phyloP scores from a whole-genome alignment of 2,113 vertebrate genomes.

The Anolis sagrei region DNA sequence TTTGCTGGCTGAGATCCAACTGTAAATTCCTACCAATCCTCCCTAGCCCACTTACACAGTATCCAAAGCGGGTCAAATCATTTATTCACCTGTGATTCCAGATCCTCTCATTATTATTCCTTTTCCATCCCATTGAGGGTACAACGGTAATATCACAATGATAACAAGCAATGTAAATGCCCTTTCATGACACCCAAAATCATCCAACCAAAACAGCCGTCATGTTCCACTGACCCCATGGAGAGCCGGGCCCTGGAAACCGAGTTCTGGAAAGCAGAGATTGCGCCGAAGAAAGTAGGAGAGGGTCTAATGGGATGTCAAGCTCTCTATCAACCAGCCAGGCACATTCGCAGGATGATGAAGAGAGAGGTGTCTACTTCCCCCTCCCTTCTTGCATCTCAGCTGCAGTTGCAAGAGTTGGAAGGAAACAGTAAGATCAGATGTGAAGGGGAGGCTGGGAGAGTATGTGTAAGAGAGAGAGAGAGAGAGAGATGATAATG shows the following conservation, averaged over 20 bases:
- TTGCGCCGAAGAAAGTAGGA: background rate
- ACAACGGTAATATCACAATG: too few species aligned
- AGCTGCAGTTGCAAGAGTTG: background rate
- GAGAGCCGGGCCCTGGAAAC: background rate
- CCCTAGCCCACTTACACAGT: too few species aligned
- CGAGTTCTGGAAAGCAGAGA: background rate
- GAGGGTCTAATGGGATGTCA: background rate
- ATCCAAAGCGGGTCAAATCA: too few species aligned
- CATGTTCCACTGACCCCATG: too few species aligned
- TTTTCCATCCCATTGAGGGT: too few species aligned
- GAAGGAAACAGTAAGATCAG: background rate
- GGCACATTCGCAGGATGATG: background rate
- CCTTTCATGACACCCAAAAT: too few species aligned
- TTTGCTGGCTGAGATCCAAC: too few species aligned
- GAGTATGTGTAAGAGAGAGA: background rate
- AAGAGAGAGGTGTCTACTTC: background rate
- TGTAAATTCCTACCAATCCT: too few species aligned
- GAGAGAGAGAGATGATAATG: conserved; percentile 31
- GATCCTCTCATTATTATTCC: too few species aligned
- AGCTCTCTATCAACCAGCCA: background rate
- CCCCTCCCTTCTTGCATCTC: background rate
- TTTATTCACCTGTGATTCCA: too few species aligned
- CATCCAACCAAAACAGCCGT: too few species aligned
- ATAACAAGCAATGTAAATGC: too few species aligned
- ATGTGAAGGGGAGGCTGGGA: background rate